Evolutionary conservation across 2,888 invertebrate species (phyloP).

Genomic region (Tenthredo livida): DNA sequence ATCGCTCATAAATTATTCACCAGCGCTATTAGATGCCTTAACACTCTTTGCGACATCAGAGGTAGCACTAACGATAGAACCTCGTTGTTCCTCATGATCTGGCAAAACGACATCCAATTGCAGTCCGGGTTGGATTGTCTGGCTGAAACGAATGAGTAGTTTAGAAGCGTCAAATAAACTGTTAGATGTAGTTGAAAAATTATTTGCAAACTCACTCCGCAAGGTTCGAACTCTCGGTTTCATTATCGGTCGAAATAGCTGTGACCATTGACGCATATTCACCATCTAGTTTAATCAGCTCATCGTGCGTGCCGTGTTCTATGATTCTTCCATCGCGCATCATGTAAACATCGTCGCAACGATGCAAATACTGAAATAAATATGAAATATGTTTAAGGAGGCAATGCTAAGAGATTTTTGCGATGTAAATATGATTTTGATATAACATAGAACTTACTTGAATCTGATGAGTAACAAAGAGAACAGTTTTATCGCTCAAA

Average conservation of each 20-base stretch:
- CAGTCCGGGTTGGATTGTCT: neutral
- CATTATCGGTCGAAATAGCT: conserved; percentile 55
- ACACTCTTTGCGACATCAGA: neutral
- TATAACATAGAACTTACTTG: conserved; percentile 74
- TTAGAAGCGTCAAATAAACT: neutral
- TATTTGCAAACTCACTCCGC: neutral
- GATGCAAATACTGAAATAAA: conserved; percentile 77
- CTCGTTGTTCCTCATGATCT: neutral
- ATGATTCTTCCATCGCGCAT: conserved; percentile 81
- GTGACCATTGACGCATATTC: conserved; percentile 74
- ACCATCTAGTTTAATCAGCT: conserved; percentile 76
- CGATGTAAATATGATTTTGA: too few species aligned
- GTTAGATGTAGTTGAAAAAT: neutral
- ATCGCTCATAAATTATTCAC: neutral
- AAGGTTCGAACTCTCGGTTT: conserved; percentile 49
- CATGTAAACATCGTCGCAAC: conserved; percentile 81
- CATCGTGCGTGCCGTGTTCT: conserved; percentile 80
- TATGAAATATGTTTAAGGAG: neutral
- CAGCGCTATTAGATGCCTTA: neutral
- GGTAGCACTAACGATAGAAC: neutral
- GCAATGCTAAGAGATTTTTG: neutral
- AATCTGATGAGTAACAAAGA: conserved; percentile 83
- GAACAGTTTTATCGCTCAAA: conserved; percentile 80
- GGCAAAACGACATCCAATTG: neutral
- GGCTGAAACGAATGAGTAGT: neutral